Percentiles rank a stretch among this genome's conserved stretches.
These are phyloP conservation scores for Distichodus sexfasciatus DNA, from an alignment of 2,797 vertebrate species.

Conservation along the genomic window DNA sequence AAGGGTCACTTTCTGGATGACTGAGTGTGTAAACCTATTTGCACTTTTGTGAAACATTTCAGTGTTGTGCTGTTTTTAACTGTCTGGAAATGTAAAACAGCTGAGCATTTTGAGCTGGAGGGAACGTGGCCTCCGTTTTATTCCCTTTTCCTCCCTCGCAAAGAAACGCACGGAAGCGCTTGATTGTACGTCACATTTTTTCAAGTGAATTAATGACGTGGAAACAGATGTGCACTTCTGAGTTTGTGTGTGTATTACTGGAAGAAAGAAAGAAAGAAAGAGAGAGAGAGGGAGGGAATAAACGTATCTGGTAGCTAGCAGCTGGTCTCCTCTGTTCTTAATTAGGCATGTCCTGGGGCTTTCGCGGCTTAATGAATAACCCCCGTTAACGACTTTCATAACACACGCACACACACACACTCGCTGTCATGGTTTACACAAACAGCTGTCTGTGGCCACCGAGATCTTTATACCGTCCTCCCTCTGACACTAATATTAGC, in stretches of 20 bases:
- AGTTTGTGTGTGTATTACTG: not conserved
- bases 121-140: not conserved
- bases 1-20: too few relatives aligned
- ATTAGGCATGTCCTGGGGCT: constrained; percentile 34
- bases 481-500: constrained; percentile 8
- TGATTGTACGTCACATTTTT: constrained; percentile 10
- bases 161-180: constrained; percentile 8
- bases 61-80: not conserved
- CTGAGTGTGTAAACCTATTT: too few relatives aligned
- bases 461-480: constrained; percentile 6
- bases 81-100: not conserved
- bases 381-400: constrained; percentile 14
- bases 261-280: not conserved
- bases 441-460: not conserved
- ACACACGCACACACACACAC: constrained; percentile 14
- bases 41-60: too few relatives aligned
- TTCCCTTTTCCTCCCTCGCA: constrained; percentile 24
- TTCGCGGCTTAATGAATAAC: constrained; percentile 27
- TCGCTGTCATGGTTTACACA: not conserved
- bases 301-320: constrained; percentile 9
- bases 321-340: constrained; percentile 34
- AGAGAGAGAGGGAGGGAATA: not conserved
- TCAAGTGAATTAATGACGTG: too few relatives aligned
- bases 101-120: not conserved
- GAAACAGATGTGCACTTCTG: constrained; percentile 2